Evolutionary conservation across 2,113 vertebrate genomes (phyloP).

Genomic region (Hemicordylus capensis): DNA sequence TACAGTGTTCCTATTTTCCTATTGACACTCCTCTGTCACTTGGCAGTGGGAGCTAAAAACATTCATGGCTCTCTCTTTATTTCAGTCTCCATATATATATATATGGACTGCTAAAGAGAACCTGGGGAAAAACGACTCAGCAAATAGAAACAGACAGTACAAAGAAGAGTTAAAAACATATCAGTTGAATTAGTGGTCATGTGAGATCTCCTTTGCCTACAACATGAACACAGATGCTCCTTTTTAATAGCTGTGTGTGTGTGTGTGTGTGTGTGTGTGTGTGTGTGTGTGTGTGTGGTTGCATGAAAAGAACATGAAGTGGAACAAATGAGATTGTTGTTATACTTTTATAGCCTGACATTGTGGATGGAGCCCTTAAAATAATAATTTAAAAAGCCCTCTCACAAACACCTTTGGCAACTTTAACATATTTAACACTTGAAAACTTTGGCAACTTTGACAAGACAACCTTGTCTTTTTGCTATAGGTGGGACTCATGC

Average conservation of each 20-base stretch:
- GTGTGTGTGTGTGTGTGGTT: too few relatives aligned
- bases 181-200: conserved; percentile 58
- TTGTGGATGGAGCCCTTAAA: conserved; percentile 53
- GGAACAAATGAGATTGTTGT: conserved; percentile 81
- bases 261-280: too few relatives aligned
- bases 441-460: conserved; percentile 71
- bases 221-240: conserved; percentile 54
- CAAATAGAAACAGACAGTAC: conserved; percentile 70
- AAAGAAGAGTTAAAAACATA: conserved; percentile 67
- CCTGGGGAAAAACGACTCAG: conserved; percentile 51
- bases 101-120: conserved; percentile 58
- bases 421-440: conserved; percentile 70
- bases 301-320: conserved; percentile 64
- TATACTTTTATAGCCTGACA: conserved; percentile 71
- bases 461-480: conserved; percentile 33
- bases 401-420: conserved; percentile 73
- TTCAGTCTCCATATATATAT: conserved; percentile 56
- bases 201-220: conserved; percentile 51
- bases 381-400: conserved; percentile 69
- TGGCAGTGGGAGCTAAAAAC: conserved; percentile 41
- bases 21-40: too few relatives aligned
- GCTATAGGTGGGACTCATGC: not conserved
- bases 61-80: conserved; percentile 40
- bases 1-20: too few relatives aligned
- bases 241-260: too few relatives aligned